Evolutionary conservation across 2,113 vertebrate genomes (phyloP).

Genomic region (Corythornis cristatus): DNA sequence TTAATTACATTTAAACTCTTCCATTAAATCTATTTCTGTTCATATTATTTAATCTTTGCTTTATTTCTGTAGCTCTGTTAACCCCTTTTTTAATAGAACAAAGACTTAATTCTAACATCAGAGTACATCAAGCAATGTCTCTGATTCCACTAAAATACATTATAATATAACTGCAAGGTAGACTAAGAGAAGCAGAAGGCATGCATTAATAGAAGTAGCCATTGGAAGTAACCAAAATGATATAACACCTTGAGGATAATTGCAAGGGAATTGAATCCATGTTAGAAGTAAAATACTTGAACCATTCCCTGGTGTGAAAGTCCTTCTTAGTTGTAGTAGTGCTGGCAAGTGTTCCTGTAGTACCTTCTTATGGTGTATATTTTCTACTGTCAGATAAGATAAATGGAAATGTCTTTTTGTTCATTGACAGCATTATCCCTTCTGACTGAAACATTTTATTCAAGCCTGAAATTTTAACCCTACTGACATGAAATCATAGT

Average conservation of each 20-base stretch:
- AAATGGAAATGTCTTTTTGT: conserved; percentile 46
- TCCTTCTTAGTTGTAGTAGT: not conserved
- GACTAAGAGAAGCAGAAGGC: not conserved
- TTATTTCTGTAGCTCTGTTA: too few relatives aligned
- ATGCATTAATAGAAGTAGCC: not conserved
- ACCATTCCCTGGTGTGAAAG: not conserved
- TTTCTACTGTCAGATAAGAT: conserved; percentile 16
- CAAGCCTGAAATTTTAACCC: conserved; percentile 43
- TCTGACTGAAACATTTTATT: conserved; percentile 53
- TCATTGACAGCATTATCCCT: conserved; percentile 36
- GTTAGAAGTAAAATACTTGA: conserved; percentile 20
- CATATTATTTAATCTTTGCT: too few relatives aligned
- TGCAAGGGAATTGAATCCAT: conserved; percentile 29
- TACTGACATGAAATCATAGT: conserved; percentile 45
- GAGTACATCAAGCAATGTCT: not conserved
- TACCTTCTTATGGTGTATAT: not conserved
- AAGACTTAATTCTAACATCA: not conserved
- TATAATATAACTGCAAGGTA: not conserved
- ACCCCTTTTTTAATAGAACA: not conserved
- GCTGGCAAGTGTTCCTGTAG: not conserved
- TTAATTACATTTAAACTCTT: too few relatives aligned
- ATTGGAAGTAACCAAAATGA: not conserved
- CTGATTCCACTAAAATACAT: not conserved
- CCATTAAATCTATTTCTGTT: too few relatives aligned
- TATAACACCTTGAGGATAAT: conserved; percentile 3